Conservation (phyloP, 2,888 invertebrate species). For the Chrysolina oricalcia region DNA sequence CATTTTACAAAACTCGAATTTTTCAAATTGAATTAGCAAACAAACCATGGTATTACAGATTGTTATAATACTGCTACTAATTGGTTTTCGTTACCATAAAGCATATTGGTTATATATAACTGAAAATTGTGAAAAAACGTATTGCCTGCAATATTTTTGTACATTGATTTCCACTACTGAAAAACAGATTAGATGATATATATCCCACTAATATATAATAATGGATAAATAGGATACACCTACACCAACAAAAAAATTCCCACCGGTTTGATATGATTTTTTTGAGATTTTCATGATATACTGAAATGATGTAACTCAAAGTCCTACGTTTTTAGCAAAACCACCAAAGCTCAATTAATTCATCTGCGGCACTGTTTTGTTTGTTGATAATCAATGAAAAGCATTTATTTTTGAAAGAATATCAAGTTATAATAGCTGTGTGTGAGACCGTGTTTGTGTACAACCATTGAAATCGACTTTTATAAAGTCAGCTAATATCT, state of each 20-base stretch:
- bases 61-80: too few relatives aligned
- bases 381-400: background rate
- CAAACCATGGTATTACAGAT: too few relatives aligned
- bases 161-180: slow-evolving; percentile 3
- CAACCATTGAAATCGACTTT: slow-evolving; percentile 7
- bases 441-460: background rate
- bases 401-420: background rate
- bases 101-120: too few relatives aligned
- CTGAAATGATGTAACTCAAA: slow-evolving; percentile 10
- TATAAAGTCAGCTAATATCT: slow-evolving; percentile 6
- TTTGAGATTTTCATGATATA: background rate
- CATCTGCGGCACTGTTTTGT: background rate
- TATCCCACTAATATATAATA: background rate
- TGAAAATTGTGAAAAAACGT: too few relatives aligned
- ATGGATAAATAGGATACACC: background rate
- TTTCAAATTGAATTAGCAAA: too few relatives aligned
- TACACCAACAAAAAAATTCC: slow-evolving; percentile 18
- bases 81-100: too few relatives aligned
- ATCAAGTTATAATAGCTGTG: too few relatives aligned
- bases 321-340: background rate
- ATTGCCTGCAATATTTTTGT: background rate
- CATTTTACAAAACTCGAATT: too few relatives aligned
- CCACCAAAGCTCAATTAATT: background rate
- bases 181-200: background rate
- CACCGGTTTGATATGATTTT: slow-evolving; percentile 12